Evolutionary conservation across 2,888 invertebrate genomes (phyloP), one percentile per base, ranked within the genome.

Genomic region (Drosophila conformis): DNA sequence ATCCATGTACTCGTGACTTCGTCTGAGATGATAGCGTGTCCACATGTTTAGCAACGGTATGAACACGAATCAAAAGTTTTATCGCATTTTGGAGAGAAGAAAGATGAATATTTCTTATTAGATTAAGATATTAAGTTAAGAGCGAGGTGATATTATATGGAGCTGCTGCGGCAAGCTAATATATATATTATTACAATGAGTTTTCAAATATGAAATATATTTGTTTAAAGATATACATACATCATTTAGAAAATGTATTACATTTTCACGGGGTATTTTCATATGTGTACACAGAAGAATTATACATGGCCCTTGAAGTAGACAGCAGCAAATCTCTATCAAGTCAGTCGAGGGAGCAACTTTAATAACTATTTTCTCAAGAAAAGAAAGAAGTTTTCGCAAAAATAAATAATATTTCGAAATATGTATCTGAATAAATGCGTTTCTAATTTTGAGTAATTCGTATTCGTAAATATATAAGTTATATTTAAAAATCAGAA

Each of bases 1-100:
- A 51, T 25, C 25, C 36, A 36, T 29, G n/a, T 7, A 18, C 69
- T 38, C 36, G 7, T 5, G 29, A 36, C 8, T 27, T 0, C 25
- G 8, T 6, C 13, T 21, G 67, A 35, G 56, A 68, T 67, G 67
- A 15, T 3, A 33, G 18, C 67, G 67, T 67, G 67, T 13, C n/a
- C 2, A 36, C 11, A 27, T 33, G 0, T 18, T 38, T 4, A n/a
- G 18, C 8, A 13, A n/a, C 27, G 4, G 2, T 0, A n/a, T 38
- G 4, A 38, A 21, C n/a, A 33, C 33, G 29, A 52, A 13, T 3
- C 33, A 13, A 31, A 33, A 33, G 13, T 11, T 29, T 18, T n/a
- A 10, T 18, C 38, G 4, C 38, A 18, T 11, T 42, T 42, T 21
- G 11, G 40, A 21, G 0, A 31, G 31, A 10, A n/a, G 2, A n/a